These are phyloP conservation scores for Tupaia tana DNA, from an alignment of 2,113 vertebrate species.

Conservation along the genomic window DNA sequence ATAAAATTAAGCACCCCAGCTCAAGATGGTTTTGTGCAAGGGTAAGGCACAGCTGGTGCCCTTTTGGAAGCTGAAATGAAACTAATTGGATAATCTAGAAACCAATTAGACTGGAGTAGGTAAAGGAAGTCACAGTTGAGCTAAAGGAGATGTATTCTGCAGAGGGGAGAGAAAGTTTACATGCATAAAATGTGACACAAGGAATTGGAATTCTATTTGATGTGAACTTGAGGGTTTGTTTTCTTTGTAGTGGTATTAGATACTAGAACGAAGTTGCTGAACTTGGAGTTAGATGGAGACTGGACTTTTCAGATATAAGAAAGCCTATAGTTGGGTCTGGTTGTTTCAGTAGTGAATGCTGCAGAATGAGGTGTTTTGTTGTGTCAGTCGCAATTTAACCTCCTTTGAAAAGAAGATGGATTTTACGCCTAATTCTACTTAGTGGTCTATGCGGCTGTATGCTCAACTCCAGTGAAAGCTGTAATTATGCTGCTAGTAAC, in stretches of 20 bases:
- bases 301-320: background rate
- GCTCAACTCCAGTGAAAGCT: slow-evolving; percentile 1
- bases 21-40: slow-evolving; percentile 47
- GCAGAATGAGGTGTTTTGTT: background rate
- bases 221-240: background rate
- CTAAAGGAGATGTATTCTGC: slow-evolving; percentile 11
- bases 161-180: background rate
- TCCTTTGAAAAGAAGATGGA: slow-evolving; percentile 40
- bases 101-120: slow-evolving; percentile 50
- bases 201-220: background rate
- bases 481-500: background rate
- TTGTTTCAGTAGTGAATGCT: background rate
- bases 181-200: background rate
- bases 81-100: slow-evolving; percentile 70
- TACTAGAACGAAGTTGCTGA: background rate
- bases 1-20: slow-evolving; percentile 25
- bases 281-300: background rate
- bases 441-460: background rate
- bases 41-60: slow-evolving; percentile 62
- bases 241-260: background rate
- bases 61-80: slow-evolving; percentile 61
- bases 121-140: background rate
- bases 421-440: slow-evolving; percentile 22
- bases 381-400: background rate
- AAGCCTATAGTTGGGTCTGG: background rate